Base-by-base conservation (phyloP, 2,888 invertebrate species). In the Campoplex capitator region DNA sequence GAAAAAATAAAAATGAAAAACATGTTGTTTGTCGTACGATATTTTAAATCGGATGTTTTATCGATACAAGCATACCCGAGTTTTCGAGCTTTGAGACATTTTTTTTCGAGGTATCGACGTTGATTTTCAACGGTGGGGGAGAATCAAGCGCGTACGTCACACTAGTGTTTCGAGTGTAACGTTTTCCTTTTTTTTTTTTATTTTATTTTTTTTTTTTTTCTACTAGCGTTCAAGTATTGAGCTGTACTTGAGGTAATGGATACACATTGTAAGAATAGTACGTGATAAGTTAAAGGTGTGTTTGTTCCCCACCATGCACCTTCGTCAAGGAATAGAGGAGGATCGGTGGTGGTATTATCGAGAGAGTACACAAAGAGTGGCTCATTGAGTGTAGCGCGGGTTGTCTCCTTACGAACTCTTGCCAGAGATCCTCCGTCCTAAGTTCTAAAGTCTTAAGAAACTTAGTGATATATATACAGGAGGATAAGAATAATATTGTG, bases 301-400 rank as follows among this genome's bases (percentile, higher is more conserved):
- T 74, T 67, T 54, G 48, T 80, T 68, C 84, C 84, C 84, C 80
- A 84, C 84, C 80, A 75, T 45, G 23, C n/a, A 42, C 7, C 35
- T 67, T 35, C 16, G 62, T 28, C 9, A 16, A 32, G 70, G 67
- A 73, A 68, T 67, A 70, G 70, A 65, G 70, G 54, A 51, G 48
- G 70, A 48, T 74, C 76, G 75, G 82, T 67, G 75, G 81, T 74
- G 74, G 65, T 45, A 35, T 18, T 23, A n/a, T 38, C 18, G 51
- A 35, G 65, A 45, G 81, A 81, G 73, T 65, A 81, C 42, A 68
- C 67, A 51, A 74, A 74, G 81, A 74, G 48, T 51, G 51, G 11
- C 68, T 38, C 73, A 23, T 58, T 67, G 56, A 45, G 62, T 42
- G 74, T 68, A 68, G 38, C 16, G n/a, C 38, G 62, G 35, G 74